Percentiles rank a stretch among this genome's conserved stretches.
Evolutionary conservation across 2,888 invertebrate genomes (phyloP).

Genomic region (Escarpia spicata): DNA sequence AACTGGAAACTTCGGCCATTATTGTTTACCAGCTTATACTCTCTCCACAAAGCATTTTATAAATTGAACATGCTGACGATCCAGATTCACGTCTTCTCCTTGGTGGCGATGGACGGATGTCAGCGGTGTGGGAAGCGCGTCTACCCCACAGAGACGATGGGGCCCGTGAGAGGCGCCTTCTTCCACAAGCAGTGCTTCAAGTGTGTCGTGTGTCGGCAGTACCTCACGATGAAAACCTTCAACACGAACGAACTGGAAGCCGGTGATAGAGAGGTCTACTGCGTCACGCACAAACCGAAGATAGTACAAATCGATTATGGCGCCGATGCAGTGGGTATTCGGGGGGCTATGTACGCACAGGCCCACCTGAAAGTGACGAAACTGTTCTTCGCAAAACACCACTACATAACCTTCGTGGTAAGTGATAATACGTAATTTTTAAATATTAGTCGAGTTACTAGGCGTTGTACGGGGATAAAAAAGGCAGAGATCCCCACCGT

Average conservation of each 20-base stretch:
- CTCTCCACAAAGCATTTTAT: neutral
- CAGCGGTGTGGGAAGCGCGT: neutral
- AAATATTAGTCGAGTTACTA: neutral
- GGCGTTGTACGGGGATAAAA: no score
- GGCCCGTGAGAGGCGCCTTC: neutral
- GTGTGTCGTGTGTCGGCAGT: neutral
- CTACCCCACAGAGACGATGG: neutral
- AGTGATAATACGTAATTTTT: neutral
- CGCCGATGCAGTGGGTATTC: neutral
- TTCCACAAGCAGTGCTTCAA: slow-evolving; percentile 12
- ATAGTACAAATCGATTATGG: neutral
- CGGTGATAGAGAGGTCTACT: neutral
- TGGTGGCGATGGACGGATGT: neutral
- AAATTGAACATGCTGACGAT: neutral
- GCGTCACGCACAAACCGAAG: neutral
- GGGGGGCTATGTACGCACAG: neutral
- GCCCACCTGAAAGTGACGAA: neutral
- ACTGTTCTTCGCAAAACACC: neutral
- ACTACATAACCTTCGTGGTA: neutral
- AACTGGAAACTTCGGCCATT: no score
- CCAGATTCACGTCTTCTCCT: neutral
- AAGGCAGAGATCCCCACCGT: no score
- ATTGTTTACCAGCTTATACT: no score
- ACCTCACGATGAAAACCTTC: neutral
- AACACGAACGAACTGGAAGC: neutral